A percentile compares a stretch with the other conserved stretches of the same genome.
phyloP scores from a whole-genome alignment of 30 jellyfish, hydroid and myxozoan species.

The Aurelia sp. region DNA sequence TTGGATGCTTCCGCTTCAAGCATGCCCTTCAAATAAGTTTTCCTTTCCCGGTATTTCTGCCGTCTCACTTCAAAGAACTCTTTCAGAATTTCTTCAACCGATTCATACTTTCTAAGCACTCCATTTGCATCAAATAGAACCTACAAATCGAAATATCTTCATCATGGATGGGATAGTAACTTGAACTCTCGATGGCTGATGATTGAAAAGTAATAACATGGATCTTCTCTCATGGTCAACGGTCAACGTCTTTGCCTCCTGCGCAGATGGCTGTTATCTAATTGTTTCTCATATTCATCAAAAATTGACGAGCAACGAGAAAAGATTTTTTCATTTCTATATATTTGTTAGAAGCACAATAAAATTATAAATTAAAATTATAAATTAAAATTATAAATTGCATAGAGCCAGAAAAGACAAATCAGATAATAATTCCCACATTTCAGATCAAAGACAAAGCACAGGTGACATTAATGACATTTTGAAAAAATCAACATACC shows the following conservation, averaged over 20 bases:
- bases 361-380: too few species aligned
- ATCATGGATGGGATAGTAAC: too few species aligned
- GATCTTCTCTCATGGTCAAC: background rate
- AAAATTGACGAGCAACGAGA: too few species aligned
- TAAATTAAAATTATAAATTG: too few species aligned
- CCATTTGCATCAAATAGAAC: conserved; percentile 92
- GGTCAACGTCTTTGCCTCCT: background rate
- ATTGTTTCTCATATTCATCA: too few species aligned
- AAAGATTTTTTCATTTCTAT: too few species aligned
- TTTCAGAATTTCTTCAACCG: conserved; percentile 81
- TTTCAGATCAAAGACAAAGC: too few species aligned
- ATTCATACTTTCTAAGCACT: conserved; percentile 75
- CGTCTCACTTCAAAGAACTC: conserved; percentile 86
- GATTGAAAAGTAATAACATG: background rate
- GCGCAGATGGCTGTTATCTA: background rate
- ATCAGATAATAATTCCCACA: too few species aligned
- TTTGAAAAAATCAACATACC: conserved; percentile 46
- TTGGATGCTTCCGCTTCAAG: conserved; percentile 88
- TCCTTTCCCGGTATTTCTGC: conserved; percentile 83
- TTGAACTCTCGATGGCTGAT: background rate
- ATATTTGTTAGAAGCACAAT: too few species aligned
- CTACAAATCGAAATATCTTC: conserved; percentile 9
- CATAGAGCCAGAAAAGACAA: too few species aligned
- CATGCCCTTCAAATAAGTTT: conserved; percentile 77
- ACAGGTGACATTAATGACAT: too few species aligned